These are phyloP conservation scores for Orchestia grillus DNA, from an alignment of 1,140 invertebrate species.

Conservation along the genomic window DNA sequence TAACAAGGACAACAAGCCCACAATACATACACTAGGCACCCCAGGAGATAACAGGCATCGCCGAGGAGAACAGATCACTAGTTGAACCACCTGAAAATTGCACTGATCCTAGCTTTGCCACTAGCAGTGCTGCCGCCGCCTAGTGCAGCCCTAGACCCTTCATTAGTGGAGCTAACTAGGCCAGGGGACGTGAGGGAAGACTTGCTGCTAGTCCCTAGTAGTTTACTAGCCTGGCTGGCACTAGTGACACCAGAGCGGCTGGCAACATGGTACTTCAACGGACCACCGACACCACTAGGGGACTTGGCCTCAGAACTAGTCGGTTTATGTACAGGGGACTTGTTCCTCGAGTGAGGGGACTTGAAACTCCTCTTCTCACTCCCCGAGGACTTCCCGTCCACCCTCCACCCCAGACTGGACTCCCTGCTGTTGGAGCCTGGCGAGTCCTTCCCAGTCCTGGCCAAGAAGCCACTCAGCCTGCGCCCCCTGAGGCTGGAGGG, in stretches of 20 bases:
- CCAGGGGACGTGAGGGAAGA: background rate
- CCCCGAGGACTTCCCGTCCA: background rate
- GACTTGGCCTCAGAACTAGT: background rate
- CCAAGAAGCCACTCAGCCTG: background rate
- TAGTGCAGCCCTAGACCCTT: background rate
- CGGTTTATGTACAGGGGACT: background rate
- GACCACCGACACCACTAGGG: background rate
- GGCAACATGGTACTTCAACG: background rate
- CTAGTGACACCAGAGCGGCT: background rate
- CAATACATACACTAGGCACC: too few relatives aligned
- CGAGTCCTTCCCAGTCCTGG: background rate
- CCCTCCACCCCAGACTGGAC: background rate
- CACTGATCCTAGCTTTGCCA: constrained; percentile 25
- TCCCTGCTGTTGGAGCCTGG: constrained; percentile 13
- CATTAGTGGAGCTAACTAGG: constrained; percentile 24
- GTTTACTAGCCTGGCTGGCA: background rate
- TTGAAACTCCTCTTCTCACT: background rate
- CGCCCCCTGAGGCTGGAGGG: background rate
- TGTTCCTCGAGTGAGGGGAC: background rate
- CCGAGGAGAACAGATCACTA: background rate
- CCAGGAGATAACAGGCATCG: background rate
- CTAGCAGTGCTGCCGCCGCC: background rate
- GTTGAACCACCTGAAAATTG: constrained; percentile 17
- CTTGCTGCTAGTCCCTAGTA: background rate
- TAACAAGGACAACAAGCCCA: too few relatives aligned